Base-by-base conservation (phyloP, 23 tunicate genomes). In the Ciona savignyi region DNA sequence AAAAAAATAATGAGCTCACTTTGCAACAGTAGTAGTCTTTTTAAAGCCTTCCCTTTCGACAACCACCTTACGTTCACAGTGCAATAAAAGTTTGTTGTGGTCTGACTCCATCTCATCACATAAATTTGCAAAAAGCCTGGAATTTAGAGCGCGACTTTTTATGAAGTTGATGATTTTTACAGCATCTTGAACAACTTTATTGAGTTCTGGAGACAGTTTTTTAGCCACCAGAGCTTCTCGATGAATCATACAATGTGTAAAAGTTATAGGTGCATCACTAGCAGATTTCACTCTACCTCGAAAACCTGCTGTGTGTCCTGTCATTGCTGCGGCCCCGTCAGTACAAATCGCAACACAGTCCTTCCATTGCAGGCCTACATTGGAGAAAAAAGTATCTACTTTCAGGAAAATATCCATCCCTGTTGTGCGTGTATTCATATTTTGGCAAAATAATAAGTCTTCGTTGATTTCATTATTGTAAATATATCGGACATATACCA, bases 301-400 rank as follows among this genome's bases (percentile, higher is more conserved):
- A 51, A 71, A 79, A n/a, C 83, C 60, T 30, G 76, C 68, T 69
- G 67, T 79, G 31, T 71, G 75, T 72, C 78, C 78, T 49, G 61
- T 70, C 82, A 78, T 79, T 71, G 83, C 83, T 34, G 83, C 83
- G 33, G 83, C 83, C 51, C 82, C 82, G 76, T 78, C 82, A 48
- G 82, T 78, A 78, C 82, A 74, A 27, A 27, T 25, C 63, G 76
- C 76, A 34, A 62, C 79, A 73, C 78, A 80, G 78, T 80, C 78
- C 70, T 30, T 72, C 84, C 84, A 80, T 32, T 4, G 28, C 33
- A 80, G 78, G n/a, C n/a, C n/a, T n/a, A n/a, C 70, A 70, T n/a
- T n/a, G n/a, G n/a, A n/a, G n/a, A n/a, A n/a, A n/a, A n/a, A n/a
- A n/a, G n/a, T n/a, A n/a, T n/a, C 84, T 23, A 72, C 78, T 80